Conservation (phyloP, 2,797 vertebrate species). For the Neoniphon sammara region DNA sequence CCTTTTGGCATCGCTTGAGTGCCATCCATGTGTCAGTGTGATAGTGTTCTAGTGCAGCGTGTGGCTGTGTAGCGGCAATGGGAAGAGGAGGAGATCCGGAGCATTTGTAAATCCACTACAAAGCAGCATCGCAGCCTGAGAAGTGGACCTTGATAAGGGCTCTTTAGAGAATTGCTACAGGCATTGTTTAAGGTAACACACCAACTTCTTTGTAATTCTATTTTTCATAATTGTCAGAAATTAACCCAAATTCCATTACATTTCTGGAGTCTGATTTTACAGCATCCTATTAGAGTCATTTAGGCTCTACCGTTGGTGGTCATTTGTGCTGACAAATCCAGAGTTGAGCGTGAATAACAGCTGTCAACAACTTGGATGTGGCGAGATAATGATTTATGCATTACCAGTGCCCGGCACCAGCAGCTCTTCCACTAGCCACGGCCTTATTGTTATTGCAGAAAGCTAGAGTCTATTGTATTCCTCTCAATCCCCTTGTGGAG, state of each 20-base stretch:
- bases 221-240: conserved; percentile 6
- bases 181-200: conserved; percentile 73
- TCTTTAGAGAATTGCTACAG: conserved; percentile 71
- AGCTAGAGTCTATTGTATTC: conserved; percentile 71
- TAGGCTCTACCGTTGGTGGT: conserved; percentile 23
- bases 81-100: conserved; percentile 71
- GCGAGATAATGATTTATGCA: conserved; percentile 73
- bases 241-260: conserved; percentile 26
- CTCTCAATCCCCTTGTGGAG: conserved; percentile 63
- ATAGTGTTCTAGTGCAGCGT: conserved; percentile 52
- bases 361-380: conserved; percentile 73
- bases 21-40: conserved; percentile 71
- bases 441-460: conserved; percentile 74
- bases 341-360: conserved; percentile 60
- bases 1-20: conserved; percentile 79
- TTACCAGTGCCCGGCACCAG: conserved; percentile 50
- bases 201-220: conserved; percentile 76
- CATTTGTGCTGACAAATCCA: conserved; percentile 53
- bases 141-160: conserved; percentile 79
- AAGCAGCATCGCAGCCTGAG: conserved; percentile 75
- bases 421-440: conserved; percentile 56
- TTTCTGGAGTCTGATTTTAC: conserved; percentile 15
- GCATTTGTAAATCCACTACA: conserved; percentile 71
- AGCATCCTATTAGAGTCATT: conserved; percentile 11
- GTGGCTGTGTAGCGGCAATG: conserved; percentile 66